These are phyloP conservation scores for Drosophila stalkeri DNA, from an alignment of 2,888 invertebrate genomes.

Conservation along the genomic window DNA sequence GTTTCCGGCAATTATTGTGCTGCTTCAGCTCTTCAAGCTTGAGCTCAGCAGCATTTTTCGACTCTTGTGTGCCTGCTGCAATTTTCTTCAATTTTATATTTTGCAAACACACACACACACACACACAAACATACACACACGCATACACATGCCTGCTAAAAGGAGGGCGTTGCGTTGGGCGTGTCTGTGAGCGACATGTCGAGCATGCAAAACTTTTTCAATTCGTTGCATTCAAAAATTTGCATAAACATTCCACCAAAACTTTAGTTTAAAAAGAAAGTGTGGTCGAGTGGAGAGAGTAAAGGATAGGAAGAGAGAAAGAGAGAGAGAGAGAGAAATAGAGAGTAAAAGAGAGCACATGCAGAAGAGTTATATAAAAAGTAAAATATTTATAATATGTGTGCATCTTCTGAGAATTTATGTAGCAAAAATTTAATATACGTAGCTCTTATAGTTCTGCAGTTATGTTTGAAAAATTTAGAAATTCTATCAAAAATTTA, in stretches of 20 bases:
- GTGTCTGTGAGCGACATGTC: constrained; percentile 42
- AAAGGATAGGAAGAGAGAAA: not conserved
- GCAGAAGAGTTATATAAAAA: not conserved
- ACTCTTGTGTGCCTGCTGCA: constrained; percentile 40
- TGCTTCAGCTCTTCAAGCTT: constrained; percentile 36
- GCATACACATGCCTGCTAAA: constrained; percentile 2
- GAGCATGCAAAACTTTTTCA: constrained; percentile 71
- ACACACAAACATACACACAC: constrained; percentile 13
- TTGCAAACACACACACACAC: constrained; percentile 39
- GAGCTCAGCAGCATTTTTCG: constrained; percentile 52
- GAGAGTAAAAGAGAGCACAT: not conserved
- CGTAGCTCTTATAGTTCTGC: not conserved
- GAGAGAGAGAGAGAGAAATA: not conserved
- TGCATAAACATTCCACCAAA: constrained; percentile 60
- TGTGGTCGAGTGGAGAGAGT: not conserved
- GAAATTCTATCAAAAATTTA: too few relatives aligned
- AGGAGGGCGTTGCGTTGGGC: constrained; percentile 1
- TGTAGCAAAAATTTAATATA: not conserved
- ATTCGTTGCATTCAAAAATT: constrained; percentile 71
- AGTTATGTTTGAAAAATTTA: not conserved
- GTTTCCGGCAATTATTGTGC: constrained; percentile 77
- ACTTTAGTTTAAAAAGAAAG: constrained; percentile 9
- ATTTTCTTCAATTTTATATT: constrained; percentile 61
- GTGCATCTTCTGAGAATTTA: not conserved
- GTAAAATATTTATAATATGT: not conserved